A percentile compares a stretch with the other conserved stretches of the same genome.
Conservation (phyloP, 1,140 invertebrate species). For the Himalopsyche phryganea region DNA sequence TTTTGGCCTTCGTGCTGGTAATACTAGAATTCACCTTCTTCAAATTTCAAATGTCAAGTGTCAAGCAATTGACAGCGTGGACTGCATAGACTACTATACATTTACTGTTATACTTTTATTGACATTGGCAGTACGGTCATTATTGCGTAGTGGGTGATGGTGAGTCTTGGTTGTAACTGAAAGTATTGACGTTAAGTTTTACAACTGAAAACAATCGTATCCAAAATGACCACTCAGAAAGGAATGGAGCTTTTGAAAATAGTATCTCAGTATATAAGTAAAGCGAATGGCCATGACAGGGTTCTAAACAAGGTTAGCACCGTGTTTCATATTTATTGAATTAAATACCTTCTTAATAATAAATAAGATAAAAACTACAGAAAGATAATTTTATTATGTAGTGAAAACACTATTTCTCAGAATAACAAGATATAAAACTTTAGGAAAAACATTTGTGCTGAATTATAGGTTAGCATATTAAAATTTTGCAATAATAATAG, state of each 20-base stretch:
- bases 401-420: not conserved
- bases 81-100: too few species aligned
- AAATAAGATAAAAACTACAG: not conserved
- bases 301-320: slow-evolving; percentile 51
- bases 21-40: too few species aligned
- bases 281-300: slow-evolving; percentile 43
- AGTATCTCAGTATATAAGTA: slow-evolving; percentile 36
- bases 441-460: slow-evolving; percentile 1
- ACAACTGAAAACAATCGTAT: not conserved
- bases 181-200: too few species aligned
- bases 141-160: too few species aligned
- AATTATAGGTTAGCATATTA: not conserved
- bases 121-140: too few species aligned
- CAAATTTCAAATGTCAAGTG: too few species aligned
- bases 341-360: slow-evolving; percentile 3
- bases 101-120: too few species aligned
- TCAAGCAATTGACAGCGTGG: too few species aligned
- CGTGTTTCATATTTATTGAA: not conserved
- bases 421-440: not conserved
- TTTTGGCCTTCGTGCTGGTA: too few species aligned
- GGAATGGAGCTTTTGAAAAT: slow-evolving; percentile 41
- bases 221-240: slow-evolving; percentile 41
- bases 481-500: too few species aligned
- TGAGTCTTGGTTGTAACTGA: too few species aligned
- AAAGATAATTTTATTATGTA: slow-evolving; percentile 1